Evolutionary conservation across 2,888 invertebrate species (phyloP).

Genomic region (Caradrina clavipalpis): DNA sequence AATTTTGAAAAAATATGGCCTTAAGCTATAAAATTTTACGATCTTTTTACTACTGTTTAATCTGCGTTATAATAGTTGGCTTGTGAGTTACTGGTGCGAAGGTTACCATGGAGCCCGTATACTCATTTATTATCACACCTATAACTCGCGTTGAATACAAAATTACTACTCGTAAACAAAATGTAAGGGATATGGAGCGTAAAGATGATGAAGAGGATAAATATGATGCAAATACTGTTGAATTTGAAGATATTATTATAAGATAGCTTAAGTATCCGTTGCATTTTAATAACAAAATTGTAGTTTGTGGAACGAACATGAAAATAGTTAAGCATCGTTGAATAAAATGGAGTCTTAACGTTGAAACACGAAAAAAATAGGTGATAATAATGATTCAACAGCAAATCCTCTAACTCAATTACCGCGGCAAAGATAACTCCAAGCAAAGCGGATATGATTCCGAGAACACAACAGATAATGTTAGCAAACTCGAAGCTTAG

Average conservation of each 20-base stretch:
- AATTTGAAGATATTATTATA: slow-evolving; percentile 39
- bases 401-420: slow-evolving; percentile 10
- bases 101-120: slow-evolving; percentile 65
- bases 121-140: slow-evolving; percentile 52
- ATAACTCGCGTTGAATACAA: slow-evolving; percentile 58
- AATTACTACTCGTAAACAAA: slow-evolving; percentile 52
- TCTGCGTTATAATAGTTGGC: slow-evolving; percentile 81
- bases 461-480: slow-evolving; percentile 23
- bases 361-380: background rate
- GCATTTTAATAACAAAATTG: slow-evolving; percentile 33
- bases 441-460: slow-evolving; percentile 5
- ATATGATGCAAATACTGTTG: slow-evolving; percentile 39
- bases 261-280: slow-evolving; percentile 31
- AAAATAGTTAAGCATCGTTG: slow-evolving; percentile 8
- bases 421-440: slow-evolving; percentile 5
- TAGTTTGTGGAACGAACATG: slow-evolving; percentile 7
- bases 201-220: slow-evolving; percentile 42
- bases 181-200: slow-evolving; percentile 50
- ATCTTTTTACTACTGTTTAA: slow-evolving; percentile 89
- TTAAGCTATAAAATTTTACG: slow-evolving; percentile 87
- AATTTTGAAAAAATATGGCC: slow-evolving; percentile 85
- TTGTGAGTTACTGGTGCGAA: slow-evolving; percentile 78
- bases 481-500: background rate
- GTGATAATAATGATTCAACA: slow-evolving; percentile 10
- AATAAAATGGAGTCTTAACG: background rate